Evolutionary conservation across 2,797 vertebrate species (phyloP), one percentile per base, ranked within the genome.

Genomic region (Alfaro cultratus): DNA sequence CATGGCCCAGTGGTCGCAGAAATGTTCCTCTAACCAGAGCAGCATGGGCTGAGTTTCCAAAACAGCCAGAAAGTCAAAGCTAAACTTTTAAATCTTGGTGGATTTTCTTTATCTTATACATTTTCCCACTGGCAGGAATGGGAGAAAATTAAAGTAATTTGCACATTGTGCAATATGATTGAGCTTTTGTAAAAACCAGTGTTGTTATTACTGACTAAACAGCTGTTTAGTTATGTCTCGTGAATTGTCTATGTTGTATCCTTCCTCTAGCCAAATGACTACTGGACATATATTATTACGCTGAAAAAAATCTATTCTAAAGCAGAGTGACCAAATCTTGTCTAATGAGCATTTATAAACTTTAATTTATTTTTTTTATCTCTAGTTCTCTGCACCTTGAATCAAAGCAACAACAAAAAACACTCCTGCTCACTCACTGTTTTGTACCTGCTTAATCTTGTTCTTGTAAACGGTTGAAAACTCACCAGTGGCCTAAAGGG

Each of bases 1-100:
- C 83, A 68, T 4, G 83, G 77, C 47, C 76, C 1, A 73, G 31
- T 73, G 80, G 45, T 46, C 68, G 73, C 62, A 72, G 77, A 75
- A 12, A 73, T 73, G 26, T 51, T 47, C 71, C 77, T 51, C 21
- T 18, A 43, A 55, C 49, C 75, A 41, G 31, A 75, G 46, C 23
- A 41, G 7, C 45, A 15, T 2, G 3, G 23, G n/a, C 29, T 60
- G 51, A 75, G 82, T 80, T 26, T 29, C 34, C 45, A 71, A 21
- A 72, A 49, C 49, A 11, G 75, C 29, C 60, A 5, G 31, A 26
- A 68, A n/a, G n/a, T 71, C 5, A n/a, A 71, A 70, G 41, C 11
- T 15, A 13, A 5, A 68, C 23, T 41, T 68, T 1, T 13, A 68
- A 39, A 68, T 12, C 11, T 15, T 70, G 23, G 11, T 41, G 4